Base-by-base conservation (phyloP, 2,113 vertebrate genomes). In the Colaptes auratus region DNA sequence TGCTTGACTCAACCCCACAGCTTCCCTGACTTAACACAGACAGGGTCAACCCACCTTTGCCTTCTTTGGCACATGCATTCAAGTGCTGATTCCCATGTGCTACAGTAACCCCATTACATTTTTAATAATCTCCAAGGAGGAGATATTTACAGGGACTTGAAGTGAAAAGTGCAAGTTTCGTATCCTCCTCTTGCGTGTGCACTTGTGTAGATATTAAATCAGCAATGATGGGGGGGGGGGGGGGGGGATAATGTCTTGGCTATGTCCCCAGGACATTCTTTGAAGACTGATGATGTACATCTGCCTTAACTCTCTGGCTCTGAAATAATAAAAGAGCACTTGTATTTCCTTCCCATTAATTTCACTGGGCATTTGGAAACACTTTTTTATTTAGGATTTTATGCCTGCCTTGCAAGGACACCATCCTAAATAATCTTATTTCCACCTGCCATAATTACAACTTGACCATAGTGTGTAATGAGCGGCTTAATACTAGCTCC, bases 191-290 rank as follows among this genome's bases (percentile, higher is more conserved):
- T 74, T 85, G 86, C 3, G 0, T 85, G 92, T 89, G 78, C 67
- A 63, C 71, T 83, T 86, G 82, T 58, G 82, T 67, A 71, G 84
- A 85, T 91, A 96, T 74, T 93, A 91, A 93, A 92, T 89, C 87
- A 93, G 75, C 67, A 86, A 39, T 21, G 71, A 89, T 48, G 39
- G 39, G 39, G 39, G 39, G 39, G 8, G 36, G 39, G 39, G 39
- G 39, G 10, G 36, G 36, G 36, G 10, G 12, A 39, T 21, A 76
- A 60, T 30, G 23, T 52, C 84, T 95, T 94, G 94, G 91, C 84
- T 89, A 8, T 46, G 42, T 85, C 94, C 91, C 85, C 84, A 77
- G 89, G 94, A 95, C 92, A 93, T 95, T 93, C 91, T 92, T 88
- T 15, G 28, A 92, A 92, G 84, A 92, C 81, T 85, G 91, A 92